These are phyloP conservation scores for Quiscalus mexicanus DNA, from an alignment of 2,113 vertebrate genomes.

Conservation along the genomic window DNA sequence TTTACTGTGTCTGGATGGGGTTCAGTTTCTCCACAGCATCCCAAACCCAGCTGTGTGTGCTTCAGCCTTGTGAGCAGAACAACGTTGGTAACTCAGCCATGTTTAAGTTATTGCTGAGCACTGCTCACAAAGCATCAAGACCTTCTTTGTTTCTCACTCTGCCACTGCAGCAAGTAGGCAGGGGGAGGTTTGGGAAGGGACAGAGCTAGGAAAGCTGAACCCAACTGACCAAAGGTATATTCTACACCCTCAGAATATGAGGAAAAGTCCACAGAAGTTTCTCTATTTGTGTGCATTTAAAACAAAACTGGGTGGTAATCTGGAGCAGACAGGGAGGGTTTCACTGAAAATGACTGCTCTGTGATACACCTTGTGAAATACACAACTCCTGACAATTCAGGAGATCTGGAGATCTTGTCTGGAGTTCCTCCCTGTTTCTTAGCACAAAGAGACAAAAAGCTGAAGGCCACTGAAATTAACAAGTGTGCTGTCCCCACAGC, in stretches of 20 bases:
- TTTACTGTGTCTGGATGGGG: neutral
- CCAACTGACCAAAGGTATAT: neutral
- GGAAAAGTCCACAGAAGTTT: neutral
- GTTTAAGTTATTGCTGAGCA: neutral
- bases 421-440: neutral
- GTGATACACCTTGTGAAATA: neutral
- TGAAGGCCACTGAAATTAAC: neutral
- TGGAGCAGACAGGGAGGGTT: neutral
- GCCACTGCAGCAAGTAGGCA: neutral
- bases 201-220: neutral
- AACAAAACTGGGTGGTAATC: neutral
- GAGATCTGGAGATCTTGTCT: neutral
- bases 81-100: neutral
- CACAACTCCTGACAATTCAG: neutral
- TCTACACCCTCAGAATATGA: fast-evolving
- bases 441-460: neutral
- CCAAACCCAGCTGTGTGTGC: neutral
- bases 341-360: neutral
- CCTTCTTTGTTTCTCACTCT: neutral
- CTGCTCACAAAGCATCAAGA: neutral
- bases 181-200: neutral
- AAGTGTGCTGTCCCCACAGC: neutral
- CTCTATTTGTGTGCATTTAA: neutral
- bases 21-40: neutral
- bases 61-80: neutral